A percentile compares a stretch with the other conserved stretches of the same genome.
phyloP scores from a whole-genome alignment of 2,888 invertebrate species.

The Meganola albula region DNA sequence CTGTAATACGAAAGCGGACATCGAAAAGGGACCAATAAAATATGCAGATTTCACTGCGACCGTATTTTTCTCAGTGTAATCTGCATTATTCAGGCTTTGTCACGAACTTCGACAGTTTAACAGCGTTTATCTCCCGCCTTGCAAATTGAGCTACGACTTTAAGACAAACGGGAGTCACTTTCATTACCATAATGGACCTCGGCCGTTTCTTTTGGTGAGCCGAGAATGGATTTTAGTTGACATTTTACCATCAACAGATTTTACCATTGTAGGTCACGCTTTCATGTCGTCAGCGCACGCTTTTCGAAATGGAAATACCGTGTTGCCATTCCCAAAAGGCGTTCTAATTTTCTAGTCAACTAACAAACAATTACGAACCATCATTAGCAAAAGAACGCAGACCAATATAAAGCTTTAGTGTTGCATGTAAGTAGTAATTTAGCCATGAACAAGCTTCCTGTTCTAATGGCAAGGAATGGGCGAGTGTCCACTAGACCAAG shows the following conservation, averaged over 20 bases:
- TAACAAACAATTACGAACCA: no score
- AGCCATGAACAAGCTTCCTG: constrained; percentile 37
- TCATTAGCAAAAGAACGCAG: no score
- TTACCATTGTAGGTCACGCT: constrained; percentile 23
- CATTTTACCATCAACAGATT: constrained; percentile 43
- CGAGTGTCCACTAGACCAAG: constrained; percentile 66
- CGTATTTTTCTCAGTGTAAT: constrained; percentile 77
- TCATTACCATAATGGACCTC: constrained; percentile 76
- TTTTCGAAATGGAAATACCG: no score
- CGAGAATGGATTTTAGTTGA: constrained; percentile 55
- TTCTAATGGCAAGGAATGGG: constrained; percentile 47
- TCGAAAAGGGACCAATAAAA: constrained; percentile 72
- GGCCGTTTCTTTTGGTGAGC: constrained; percentile 70
- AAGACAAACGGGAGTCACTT: constrained; percentile 77
- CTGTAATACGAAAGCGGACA: constrained; percentile 51
- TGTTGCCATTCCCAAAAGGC: no score
- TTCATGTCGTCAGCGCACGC: no score
- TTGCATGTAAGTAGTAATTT: constrained; percentile 45
- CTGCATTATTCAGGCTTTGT: constrained; percentile 78
- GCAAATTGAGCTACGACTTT: constrained; percentile 78
- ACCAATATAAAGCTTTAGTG: constrained; percentile 21
- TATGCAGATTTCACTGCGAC: constrained; percentile 75
- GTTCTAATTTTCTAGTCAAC: no score
- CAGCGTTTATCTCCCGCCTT: constrained; percentile 78
- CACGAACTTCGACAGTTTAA: constrained; percentile 78